Evolutionary conservation across 2,113 vertebrate species (phyloP), one percentile per base, ranked within the genome.

Genomic region (Myocastor coypus): DNA sequence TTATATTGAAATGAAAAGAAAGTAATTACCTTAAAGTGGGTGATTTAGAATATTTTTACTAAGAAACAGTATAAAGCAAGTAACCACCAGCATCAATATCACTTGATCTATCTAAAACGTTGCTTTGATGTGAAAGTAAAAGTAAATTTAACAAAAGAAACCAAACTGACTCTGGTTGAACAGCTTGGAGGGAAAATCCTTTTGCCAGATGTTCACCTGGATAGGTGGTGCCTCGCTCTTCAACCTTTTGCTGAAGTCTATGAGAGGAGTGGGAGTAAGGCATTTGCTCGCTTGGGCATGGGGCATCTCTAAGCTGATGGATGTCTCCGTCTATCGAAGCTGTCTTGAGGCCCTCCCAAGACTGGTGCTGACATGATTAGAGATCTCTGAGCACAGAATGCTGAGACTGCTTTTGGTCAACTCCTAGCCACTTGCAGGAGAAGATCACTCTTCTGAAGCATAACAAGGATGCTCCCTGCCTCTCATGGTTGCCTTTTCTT

Each of bases 91-190:
- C 20, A 34, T 34, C 55, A 66, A 87, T 63, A 73, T 83, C 7
- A n/a, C 0, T 9, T 55, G n/a, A 19, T 42, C 20, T 46, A 16
- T 68, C 28, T 63, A 81, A 88, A 91, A 5, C 34, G 16, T 13
- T 46, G 34, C 22, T 83, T 85, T 24, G 46, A 7, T 28, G 50
- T 40, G 24, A 63, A 83, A 88, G 61, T 28, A 68, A 66, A 55
- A 77, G 50, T 50, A 34, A 20, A 88, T 40, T 91, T 88, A 42
- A 34, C 10, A 87, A 59, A 88, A 66, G 68, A 84, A 61, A 87
- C 52, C 55, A 59, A 26, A 10, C 34, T 85, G 30, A 85, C 46
- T 37, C 9, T 3, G 46, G 50, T 91, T 9, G 10, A 4, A 19
- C 55, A 50, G 4, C 34, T 81, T 50, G 34, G n/a, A 59, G 66